Conservation (phyloP, 2,113 vertebrate species). For the Choloepus hoffmanni region DNA sequence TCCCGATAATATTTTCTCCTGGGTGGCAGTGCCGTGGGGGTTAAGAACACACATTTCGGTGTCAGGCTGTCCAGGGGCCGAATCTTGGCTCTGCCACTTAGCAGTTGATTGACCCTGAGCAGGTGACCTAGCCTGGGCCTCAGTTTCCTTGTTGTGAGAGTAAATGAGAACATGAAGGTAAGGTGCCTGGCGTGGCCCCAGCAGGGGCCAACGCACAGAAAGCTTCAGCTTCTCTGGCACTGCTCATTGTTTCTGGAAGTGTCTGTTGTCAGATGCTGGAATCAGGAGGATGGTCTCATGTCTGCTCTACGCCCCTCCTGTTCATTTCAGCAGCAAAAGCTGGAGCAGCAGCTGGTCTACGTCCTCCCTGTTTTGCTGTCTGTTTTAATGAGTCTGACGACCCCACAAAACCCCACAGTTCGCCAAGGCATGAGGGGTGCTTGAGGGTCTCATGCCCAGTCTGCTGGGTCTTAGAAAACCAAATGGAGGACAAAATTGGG, state of each 20-base stretch:
- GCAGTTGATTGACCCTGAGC: background rate
- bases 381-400: background rate
- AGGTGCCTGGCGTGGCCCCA: background rate
- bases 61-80: too few relatives aligned
- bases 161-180: too few relatives aligned
- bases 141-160: background rate
- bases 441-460: background rate
- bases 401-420: background rate
- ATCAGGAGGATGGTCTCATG: background rate
- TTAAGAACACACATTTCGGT: background rate
- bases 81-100: background rate
- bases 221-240: background rate
- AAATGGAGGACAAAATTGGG: background rate
- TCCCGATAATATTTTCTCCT: background rate
- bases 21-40: background rate
- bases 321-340: background rate
- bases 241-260: background rate
- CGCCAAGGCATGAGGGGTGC: background rate
- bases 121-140: background rate
- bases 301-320: background rate
- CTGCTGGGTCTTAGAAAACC: background rate
- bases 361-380: background rate
- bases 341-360: background rate
- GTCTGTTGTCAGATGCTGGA: background rate
- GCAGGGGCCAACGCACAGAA: accelerated